Conservation (phyloP, 2,888 invertebrate species). For the Mylabris sibirica region DNA sequence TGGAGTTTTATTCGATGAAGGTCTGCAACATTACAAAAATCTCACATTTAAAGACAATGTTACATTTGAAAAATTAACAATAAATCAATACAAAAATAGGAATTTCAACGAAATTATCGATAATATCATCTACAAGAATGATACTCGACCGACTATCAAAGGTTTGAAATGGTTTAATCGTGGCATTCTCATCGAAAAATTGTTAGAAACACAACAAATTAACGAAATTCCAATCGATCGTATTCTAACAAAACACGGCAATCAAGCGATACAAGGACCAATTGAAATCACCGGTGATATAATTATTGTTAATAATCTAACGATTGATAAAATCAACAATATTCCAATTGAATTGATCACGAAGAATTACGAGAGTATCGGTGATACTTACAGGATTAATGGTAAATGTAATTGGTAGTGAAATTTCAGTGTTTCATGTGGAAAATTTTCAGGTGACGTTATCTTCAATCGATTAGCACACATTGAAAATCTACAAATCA, state of each 20-base stretch:
- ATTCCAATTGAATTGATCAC: conserved; percentile 45
- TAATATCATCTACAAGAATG: conserved; percentile 60
- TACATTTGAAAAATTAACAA: conserved; percentile 46
- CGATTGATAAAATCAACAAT: conserved; percentile 53
- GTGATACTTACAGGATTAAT: conserved; percentile 45
- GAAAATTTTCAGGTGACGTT: conserved; percentile 50
- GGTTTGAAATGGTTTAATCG: conserved; percentile 52
- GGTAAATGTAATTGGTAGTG: conserved; percentile 37
- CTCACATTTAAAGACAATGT: conserved; percentile 42
- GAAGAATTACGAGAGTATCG: conserved; percentile 41
- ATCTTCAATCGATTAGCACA: conserved; percentile 49
- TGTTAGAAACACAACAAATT: conserved; percentile 54
- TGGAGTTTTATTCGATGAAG: conserved; percentile 50
- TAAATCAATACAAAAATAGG: conserved; percentile 56
- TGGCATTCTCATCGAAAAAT: conserved; percentile 54
- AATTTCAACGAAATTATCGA: conserved; percentile 57
- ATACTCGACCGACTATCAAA: conserved; percentile 48
- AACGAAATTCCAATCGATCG: conserved; percentile 57
- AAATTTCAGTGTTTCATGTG: conserved; percentile 15
- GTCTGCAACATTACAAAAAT: conserved; percentile 52
- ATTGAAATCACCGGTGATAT: conserved; percentile 55
- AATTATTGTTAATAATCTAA: conserved; percentile 50
- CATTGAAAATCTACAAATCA: conserved; percentile 49
- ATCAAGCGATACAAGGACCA: conserved; percentile 53
- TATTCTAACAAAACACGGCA: conserved; percentile 58